Evolutionary conservation across 2,888 invertebrate genomes (phyloP).

Genomic region (Patella caerulea): DNA sequence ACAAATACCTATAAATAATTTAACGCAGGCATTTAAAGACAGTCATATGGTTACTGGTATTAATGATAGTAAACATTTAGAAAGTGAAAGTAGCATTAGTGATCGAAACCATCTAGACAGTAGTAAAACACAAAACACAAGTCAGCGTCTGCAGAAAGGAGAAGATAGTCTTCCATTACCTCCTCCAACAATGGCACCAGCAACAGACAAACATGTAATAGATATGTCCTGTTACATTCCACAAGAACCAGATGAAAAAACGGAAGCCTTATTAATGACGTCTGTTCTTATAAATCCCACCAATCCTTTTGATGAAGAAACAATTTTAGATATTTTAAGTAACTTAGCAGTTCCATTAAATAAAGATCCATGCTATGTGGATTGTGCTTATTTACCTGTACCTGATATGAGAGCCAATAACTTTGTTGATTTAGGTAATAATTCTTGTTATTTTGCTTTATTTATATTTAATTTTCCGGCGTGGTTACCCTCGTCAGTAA

Average conservation of each 20-base stretch:
- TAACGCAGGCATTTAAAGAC: background rate
- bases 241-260: slow-evolving; percentile 46
- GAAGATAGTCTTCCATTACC: background rate
- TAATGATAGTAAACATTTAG: background rate
- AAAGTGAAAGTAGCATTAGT: background rate
- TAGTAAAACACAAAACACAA: background rate
- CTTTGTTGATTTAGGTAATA: slow-evolving; percentile 43
- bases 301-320: slow-evolving; percentile 86
- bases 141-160: background rate
- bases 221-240: slow-evolving; percentile 59
- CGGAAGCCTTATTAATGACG: slow-evolving; percentile 48
- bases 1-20: too few relatives aligned
- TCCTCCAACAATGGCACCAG: background rate
- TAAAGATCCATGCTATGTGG: slow-evolving; percentile 46
- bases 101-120: background rate
- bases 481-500: too few relatives aligned
- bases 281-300: slow-evolving; percentile 61
- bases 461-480: too few relatives aligned
- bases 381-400: slow-evolving; percentile 38
- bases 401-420: slow-evolving; percentile 41
- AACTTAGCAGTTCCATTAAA: slow-evolving; percentile 71
- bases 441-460: too few relatives aligned
- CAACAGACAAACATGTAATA: slow-evolving; percentile 47
- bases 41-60: too few relatives aligned
- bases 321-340: slow-evolving; percentile 80